Evolutionary conservation across 2,113 vertebrate species (phyloP).

Genomic region (Murina feae): DNA sequence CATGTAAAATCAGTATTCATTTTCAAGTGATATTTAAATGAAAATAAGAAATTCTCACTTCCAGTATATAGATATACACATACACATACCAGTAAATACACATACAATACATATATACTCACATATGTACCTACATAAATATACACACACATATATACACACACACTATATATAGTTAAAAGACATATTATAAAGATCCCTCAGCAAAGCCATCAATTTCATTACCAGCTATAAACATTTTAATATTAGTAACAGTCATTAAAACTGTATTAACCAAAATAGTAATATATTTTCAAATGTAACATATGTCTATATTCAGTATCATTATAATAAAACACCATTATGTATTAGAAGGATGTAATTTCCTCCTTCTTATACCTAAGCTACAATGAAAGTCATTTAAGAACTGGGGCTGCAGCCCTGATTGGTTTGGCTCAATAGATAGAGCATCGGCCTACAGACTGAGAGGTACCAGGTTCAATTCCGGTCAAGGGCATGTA

Average conservation of each 20-base stretch:
- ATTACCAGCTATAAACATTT: neutral
- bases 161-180: neutral
- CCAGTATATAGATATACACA: neutral
- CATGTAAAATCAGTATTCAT: neutral
- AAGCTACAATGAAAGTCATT: neutral
- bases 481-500: too few relatives aligned
- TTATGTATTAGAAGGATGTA: neutral
- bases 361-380: neutral
- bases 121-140: neutral
- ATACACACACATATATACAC: neutral
- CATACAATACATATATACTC: neutral
- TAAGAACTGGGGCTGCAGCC: neutral
- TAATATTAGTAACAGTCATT: neutral
- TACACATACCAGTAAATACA: neutral
- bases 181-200: neutral
- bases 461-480: too few relatives aligned
- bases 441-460: too few relatives aligned
- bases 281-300: neutral
- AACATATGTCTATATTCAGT: neutral
- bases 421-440: too few relatives aligned
- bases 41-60: conserved; percentile 10
- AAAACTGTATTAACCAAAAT: neutral
- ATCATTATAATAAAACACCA: neutral
- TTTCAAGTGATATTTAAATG: neutral
- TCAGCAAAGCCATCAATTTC: neutral